phyloP scores from a whole-genome alignment of 2,113 vertebrate species.

The Geococcyx californianus region DNA sequence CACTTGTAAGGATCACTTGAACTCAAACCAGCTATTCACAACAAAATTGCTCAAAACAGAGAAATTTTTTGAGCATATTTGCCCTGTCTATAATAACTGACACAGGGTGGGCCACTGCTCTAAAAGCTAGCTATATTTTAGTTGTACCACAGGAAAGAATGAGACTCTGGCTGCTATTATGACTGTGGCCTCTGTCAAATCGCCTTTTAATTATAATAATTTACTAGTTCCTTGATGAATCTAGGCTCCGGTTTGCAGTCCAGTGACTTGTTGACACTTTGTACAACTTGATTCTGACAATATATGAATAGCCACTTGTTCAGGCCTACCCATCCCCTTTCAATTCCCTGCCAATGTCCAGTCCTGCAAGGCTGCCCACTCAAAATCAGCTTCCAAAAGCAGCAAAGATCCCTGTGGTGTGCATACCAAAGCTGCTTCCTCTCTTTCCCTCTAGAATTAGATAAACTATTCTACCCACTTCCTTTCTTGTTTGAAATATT shows the following conservation, averaged over 20 bases:
- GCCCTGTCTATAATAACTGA: neutral
- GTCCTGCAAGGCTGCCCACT: neutral
- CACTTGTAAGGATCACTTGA: neutral
- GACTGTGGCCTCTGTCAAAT: neutral
- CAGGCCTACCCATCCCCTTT: neutral
- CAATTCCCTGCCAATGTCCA: neutral
- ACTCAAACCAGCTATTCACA: neutral
- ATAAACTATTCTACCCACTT: neutral
- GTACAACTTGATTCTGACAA: neutral
- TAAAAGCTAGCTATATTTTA: neutral
- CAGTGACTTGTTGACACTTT: neutral
- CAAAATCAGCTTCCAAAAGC: neutral
- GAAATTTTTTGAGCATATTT: neutral
- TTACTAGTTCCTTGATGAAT: neutral
- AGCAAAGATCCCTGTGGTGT: neutral
- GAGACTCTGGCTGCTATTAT: neutral
- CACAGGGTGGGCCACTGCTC: neutral
- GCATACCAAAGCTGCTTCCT: neutral
- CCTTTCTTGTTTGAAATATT: neutral
- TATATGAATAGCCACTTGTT: neutral
- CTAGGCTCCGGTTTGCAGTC: neutral
- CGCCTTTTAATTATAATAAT: neutral
- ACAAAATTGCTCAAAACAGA: neutral
- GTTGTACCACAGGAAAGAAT: fast-evolving
- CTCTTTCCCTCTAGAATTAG: neutral